Base-by-base conservation (phyloP, 2,113 vertebrate species). In the Labeo rohita region DNA sequence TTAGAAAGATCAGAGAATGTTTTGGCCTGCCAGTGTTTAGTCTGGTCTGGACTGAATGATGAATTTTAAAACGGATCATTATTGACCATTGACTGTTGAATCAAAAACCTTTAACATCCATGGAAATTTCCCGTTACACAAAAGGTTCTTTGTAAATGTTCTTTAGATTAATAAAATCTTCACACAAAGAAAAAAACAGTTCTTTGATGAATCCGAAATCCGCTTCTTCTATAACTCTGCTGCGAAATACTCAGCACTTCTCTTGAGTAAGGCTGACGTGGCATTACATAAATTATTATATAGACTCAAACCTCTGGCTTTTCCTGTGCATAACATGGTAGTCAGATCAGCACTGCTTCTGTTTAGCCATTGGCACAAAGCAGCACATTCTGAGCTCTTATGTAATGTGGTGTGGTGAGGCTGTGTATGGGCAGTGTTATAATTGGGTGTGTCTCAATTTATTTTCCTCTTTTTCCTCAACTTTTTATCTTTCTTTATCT, bases 341-440 rank as follows among this genome's bases (percentile, higher is more conserved):
- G 43, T 77, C 28, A 73, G 76, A 79, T 61, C 47, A 83, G 80
- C 63, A 50, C 83, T 88, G 43, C 43, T 85, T 66, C 18, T 47
- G 49, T 77, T 81, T 23, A 77, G 72, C 73, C 54, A 85, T 76
- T 54, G 65, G 78, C 49, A 87, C 68, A 76, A 66, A 81, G 65
- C 45, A 75, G 13, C n/a, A 45, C 84, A 77, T 72, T 54, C 49
- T 16, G 49, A 77, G 15, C 39, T 72, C 75, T 85, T 82, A 85
- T 77, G 39, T 77, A 88, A 88, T 54, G 50, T 61, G 50, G 3
- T 70, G 47, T 49, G 6, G 39, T 54, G 16, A 66, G 34, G 2
- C 21, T 81, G 47, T 45, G 66, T 36, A 54, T 56, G 28, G 9
- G 6, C 18, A 63, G 78, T 63, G 39, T 63, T 21, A 80, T 45